Conservation (phyloP, 2,888 invertebrate species). For the Marasmarcha lunaedactyla region DNA sequence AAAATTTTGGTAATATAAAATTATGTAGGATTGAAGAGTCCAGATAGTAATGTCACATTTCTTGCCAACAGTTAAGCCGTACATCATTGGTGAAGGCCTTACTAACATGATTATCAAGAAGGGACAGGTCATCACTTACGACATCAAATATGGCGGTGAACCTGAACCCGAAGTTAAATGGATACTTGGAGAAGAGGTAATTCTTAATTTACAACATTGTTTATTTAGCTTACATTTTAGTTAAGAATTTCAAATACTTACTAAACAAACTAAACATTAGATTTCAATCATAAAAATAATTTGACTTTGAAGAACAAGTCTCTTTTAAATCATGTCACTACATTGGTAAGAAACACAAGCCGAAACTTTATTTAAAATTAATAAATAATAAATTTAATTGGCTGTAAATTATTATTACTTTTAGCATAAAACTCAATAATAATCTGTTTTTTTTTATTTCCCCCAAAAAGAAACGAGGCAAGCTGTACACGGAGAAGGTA, state of each 20-base stretch:
- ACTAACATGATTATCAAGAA: slow-evolving; percentile 94
- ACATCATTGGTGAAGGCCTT: slow-evolving; percentile 89
- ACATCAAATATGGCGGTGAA: slow-evolving; percentile 96
- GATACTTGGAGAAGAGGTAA: slow-evolving; percentile 84
- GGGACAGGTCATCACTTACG: slow-evolving; percentile 92
- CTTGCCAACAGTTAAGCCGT: slow-evolving; percentile 85
- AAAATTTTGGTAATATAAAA: too few species aligned
- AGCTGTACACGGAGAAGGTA: slow-evolving; percentile 87
- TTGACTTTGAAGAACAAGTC: too few species aligned
- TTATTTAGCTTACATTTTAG: slow-evolving; percentile 18
- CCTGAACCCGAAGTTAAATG: slow-evolving; percentile 95
- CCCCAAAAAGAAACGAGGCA: slow-evolving; percentile 76
- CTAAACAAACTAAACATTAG: too few species aligned
- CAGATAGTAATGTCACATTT: too few species aligned
- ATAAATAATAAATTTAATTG: too few species aligned
- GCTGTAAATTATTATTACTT: too few species aligned
- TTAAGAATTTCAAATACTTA: too few species aligned
- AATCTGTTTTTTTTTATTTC: slow-evolving; percentile 49
- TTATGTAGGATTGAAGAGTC: too few species aligned
- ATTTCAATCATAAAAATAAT: too few species aligned
- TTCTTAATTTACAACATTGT: slow-evolving; percentile 32
- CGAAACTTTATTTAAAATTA: too few species aligned
- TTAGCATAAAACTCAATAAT: neutral
- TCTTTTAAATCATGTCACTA: too few species aligned
- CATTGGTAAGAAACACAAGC: too few species aligned